Percentiles rank a stretch among this genome's conserved stretches.
Evolutionary conservation across 1,140 invertebrate genomes (phyloP).

Genomic region (Himalopsyche phryganea): DNA sequence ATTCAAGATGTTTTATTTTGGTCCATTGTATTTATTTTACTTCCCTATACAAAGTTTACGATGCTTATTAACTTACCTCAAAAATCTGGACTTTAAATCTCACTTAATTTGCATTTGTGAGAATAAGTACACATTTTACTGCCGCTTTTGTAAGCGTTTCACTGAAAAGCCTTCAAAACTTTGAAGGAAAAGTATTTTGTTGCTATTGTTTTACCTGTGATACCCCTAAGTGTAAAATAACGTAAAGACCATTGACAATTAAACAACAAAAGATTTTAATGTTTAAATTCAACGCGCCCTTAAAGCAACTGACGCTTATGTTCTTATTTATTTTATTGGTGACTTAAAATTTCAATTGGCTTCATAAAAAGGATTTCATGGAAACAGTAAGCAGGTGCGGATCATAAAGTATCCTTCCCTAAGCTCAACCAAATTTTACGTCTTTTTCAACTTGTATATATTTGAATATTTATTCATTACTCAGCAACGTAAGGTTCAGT

Average conservation of each 20-base stretch:
- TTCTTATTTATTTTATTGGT: conserved; percentile 35
- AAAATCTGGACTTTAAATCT: no score
- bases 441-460: conserved; percentile 4
- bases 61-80: no score
- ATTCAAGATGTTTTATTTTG: no score
- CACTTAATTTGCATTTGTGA: no score
- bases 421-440: conserved; percentile 10
- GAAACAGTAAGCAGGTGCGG: conserved; percentile 18
- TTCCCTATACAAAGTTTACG: no score
- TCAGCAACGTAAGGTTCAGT: not conserved
- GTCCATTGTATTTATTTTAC: no score
- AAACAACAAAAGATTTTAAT: conserved; percentile 30
- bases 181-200: no score
- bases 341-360: conserved; percentile 35
- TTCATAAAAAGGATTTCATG: conserved; percentile 29
- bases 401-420: conserved; percentile 24
- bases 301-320: conserved; percentile 28
- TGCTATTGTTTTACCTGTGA: no score
- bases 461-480: conserved; percentile 25
- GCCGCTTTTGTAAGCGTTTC: no score
- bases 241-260: conserved; percentile 30
- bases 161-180: no score
- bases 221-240: conserved; percentile 9
- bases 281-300: conserved; percentile 19
- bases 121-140: no score